Evolutionary conservation across 1,140 invertebrate genomes (phyloP), one percentile per base, ranked within the genome.

Genomic region (Cydia fagiglandana): DNA sequence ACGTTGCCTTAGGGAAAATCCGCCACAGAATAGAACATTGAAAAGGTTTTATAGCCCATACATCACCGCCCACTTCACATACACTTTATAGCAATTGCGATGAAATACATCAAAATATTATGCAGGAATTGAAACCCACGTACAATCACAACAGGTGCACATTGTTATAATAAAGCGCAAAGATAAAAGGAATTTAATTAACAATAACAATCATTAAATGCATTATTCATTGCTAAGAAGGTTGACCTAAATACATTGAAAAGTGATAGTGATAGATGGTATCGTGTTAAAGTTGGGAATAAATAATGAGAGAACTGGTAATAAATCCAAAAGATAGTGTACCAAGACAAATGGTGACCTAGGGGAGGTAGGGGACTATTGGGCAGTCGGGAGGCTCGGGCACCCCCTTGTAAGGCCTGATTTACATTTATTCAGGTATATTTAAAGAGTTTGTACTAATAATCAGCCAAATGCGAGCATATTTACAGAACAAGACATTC

Each of bases 21-120:
- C n/a, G n/a, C n/a, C n/a, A n/a, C n/a, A n/a, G n/a, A n/a, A n/a
- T n/a, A n/a, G 3, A 61, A 24, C 56, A 17, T 61, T 20, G 9
- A 61, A 61, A 61, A 24, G 17, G 20, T 61, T 61, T 61, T 61
- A 61, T 61, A 24, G 20, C 56, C 76, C 76, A 84, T 90, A 89
- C 87, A 88, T 89, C 81, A 82, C 75, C 84, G 79, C 86, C 84
- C 80, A 88, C 86, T 64, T 66, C 77, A 9, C 15, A 24, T n/a
- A 61, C 24, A 61, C 56, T 61, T 61, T 61, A 61, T 61, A 61
- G 56, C 56, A 61, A 24, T 82, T 78, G 75, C 79, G 64, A 80
- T 80, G 78, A 83, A 81, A 83, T 83, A 61, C 20, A 24, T 24
- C 56, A 24, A 61, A 61, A 61, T 61, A 61, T 61, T 61, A 61